Percentiles rank a stretch among this genome's conserved stretches.
phyloP scores from a whole-genome alignment of 2,888 invertebrate genomes.

The Lepas anatifera region DNA sequence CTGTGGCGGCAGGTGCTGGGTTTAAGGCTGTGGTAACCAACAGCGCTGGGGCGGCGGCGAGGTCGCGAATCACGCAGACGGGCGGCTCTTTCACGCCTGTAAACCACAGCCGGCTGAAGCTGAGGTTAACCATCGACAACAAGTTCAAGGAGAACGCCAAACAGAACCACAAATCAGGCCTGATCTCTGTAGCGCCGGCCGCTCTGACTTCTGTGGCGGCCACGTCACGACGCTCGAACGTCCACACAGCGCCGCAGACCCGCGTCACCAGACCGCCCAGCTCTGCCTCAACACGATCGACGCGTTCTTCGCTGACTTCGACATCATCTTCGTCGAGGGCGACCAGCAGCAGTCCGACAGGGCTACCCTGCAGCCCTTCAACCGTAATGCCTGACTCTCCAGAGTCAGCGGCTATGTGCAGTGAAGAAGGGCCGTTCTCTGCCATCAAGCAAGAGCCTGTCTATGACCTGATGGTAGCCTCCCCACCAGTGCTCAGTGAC shows the following conservation, averaged over 20 bases:
- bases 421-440: not conserved
- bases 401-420: slow-evolving; percentile 25
- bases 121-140: slow-evolving; percentile 44
- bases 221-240: slow-evolving; percentile 19
- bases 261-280: slow-evolving; percentile 18
- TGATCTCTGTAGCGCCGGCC: slow-evolving; percentile 16
- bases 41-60: not conserved
- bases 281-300: not conserved
- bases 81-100: slow-evolving; percentile 21
- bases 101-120: slow-evolving; percentile 40
- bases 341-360: slow-evolving; percentile 19
- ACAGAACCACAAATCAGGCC: slow-evolving; percentile 16
- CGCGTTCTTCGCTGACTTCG: not conserved
- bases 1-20: not conserved
- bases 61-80: slow-evolving; percentile 28
- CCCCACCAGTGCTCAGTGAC: not conserved
- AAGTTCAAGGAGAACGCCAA: slow-evolving; percentile 33
- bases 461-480: not conserved
- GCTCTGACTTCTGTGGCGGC: slow-evolving; percentile 20
- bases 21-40: slow-evolving; percentile 19
- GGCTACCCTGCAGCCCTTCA: slow-evolving; percentile 23
- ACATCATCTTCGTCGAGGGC: too few species aligned
- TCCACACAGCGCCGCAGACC: not conserved
- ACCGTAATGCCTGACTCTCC: slow-evolving; percentile 25
- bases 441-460: not conserved